Evolutionary conservation across 2,888 invertebrate genomes (phyloP), one percentile per base, ranked within the genome.

Genomic region (Philereme transversata): DNA sequence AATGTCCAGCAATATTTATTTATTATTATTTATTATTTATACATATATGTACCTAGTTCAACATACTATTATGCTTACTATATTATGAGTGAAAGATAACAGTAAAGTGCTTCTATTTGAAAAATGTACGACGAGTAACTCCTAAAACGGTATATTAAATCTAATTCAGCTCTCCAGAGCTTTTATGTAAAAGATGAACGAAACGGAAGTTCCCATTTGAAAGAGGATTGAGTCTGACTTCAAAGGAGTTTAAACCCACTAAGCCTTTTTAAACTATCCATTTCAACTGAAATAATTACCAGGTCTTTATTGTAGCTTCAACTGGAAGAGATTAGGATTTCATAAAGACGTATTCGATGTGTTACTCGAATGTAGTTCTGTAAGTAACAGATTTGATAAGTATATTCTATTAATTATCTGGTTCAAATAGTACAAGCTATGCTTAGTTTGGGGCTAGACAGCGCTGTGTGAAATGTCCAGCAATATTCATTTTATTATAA

Each of bases 201-300:
- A 50, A 41, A 64, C 54, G 62, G 60, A 60, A 65, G 64, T 62
- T 60, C 64, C 41, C 51, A 53, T 64, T 60, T 50, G 59, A 61
- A 52, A 64, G 60, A 60, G 59, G 63, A 58, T 63, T 52, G 55
- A 51, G 60, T 56, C 46, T 48, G 47, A 59, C 62, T 59, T 67
- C 69, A 67, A 69, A 69, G 62, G 64, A 70, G 67, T 70, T 70
- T 68, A 69, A 70, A 64, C 63, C 64, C 61, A 69, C 67, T 69
- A 69, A 68, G 61, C 61, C 64, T 64, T 64, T 70, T 55, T 54
- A 64, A 68, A 68, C 65, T 70, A 66, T 66, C 62, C 56, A 63
- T 59, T 63, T 63, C 56, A 59, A 33, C 56, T 63, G 52, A 51
- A 46, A 59, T 59, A 52, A 63, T 63, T 59, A 59, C 52, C 59